phyloP scores from a whole-genome alignment of 2,888 invertebrate species.

The Lepidocyrtoides sp. region DNA sequence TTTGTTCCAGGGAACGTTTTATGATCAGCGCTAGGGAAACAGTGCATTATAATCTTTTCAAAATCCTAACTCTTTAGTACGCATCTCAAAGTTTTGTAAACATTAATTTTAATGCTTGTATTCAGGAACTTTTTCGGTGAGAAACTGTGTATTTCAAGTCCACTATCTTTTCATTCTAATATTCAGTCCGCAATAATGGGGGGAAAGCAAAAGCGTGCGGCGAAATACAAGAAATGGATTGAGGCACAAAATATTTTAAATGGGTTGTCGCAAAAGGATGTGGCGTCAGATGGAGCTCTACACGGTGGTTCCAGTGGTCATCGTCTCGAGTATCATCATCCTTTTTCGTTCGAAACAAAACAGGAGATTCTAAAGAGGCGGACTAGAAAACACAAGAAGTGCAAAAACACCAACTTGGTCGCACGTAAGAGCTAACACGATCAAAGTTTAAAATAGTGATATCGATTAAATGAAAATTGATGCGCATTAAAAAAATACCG shows the following conservation, averaged over 20 bases:
- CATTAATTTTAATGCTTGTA: too few relatives aligned
- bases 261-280: not conserved
- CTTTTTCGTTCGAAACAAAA: constrained; percentile 10
- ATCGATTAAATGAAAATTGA: too few relatives aligned
- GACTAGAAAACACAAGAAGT: not conserved
- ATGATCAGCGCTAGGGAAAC: too few relatives aligned
- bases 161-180: not conserved
- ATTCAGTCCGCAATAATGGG: constrained; percentile 32
- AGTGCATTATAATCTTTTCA: too few relatives aligned
- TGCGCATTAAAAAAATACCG: too few relatives aligned
- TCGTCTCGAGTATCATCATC: not conserved
- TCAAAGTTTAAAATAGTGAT: not conserved
- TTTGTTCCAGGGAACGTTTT: too few relatives aligned
- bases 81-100: too few relatives aligned
- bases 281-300: not conserved
- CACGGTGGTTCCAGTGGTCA: constrained; percentile 30
- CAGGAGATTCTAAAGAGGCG: constrained; percentile 46
- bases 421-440: not conserved
- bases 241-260: constrained; percentile 22
- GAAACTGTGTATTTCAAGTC: too few relatives aligned
- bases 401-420: not conserved
- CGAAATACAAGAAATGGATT: constrained; percentile 63
- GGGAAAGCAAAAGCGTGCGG: constrained; percentile 72
- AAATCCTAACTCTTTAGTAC: too few relatives aligned
- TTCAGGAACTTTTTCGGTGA: too few relatives aligned